Evolutionary conservation across 2,888 invertebrate species (phyloP).

Genomic region (Polyommatus iphigenia): DNA sequence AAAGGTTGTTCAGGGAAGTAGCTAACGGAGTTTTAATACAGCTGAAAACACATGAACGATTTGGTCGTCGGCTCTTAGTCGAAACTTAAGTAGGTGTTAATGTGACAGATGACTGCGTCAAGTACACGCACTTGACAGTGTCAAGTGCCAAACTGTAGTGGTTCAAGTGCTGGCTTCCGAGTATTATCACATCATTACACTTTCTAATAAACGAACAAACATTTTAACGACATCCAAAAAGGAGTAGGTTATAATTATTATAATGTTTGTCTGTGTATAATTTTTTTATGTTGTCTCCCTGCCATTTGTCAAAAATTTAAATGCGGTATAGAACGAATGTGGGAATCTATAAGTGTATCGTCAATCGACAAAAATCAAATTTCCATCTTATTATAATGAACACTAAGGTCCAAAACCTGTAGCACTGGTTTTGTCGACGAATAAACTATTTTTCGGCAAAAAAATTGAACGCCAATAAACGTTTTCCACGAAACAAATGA

Average conservation of each 20-base stretch:
- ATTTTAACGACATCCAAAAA: neutral
- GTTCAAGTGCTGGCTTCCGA: neutral
- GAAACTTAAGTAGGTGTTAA: neutral
- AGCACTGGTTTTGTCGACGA: neutral
- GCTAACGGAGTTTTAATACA: no score
- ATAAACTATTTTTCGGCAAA: neutral
- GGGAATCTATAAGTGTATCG: no score
- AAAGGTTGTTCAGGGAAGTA: no score
- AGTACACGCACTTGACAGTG: neutral
- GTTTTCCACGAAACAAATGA: conserved; percentile 17
- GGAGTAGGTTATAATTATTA: neutral
- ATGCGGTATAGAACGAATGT: no score
- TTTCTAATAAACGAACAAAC: neutral
- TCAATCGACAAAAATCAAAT: neutral
- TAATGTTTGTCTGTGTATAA: no score
- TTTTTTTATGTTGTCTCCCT: no score
- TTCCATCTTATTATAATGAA: neutral
- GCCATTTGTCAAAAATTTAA: no score
- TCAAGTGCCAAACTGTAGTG: neutral
- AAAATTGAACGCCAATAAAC: neutral
- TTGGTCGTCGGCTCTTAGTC: no score
- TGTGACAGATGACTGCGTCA: neutral
- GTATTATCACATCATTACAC: conserved; percentile 2
- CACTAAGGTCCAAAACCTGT: neutral
- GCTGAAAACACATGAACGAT: no score